phyloP scores from a whole-genome alignment of 2,888 invertebrate species.

The Terebella lapidaria region DNA sequence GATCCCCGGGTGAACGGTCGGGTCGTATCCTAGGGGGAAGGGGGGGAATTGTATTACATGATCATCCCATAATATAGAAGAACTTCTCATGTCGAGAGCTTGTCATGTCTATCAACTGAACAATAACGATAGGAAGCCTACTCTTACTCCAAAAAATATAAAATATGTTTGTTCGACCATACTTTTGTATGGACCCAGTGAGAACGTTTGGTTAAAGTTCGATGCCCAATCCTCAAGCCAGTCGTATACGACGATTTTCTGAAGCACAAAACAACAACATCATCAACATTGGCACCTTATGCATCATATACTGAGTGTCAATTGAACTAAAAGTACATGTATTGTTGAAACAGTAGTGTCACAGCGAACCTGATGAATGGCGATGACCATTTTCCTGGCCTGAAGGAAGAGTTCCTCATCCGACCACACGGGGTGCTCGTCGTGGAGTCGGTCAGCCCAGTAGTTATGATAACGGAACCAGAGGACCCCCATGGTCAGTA shows the following conservation, averaged over 20 bases:
- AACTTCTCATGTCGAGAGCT: too few relatives aligned
- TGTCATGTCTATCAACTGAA: too few relatives aligned
- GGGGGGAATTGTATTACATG: too few relatives aligned
- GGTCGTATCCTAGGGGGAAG: conserved; percentile 59
- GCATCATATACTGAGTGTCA: too few relatives aligned
- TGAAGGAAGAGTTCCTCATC: conserved; percentile 93
- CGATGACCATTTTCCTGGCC: conserved; percentile 83
- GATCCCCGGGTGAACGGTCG: conserved; percentile 60
- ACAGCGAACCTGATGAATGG: conserved; percentile 76
- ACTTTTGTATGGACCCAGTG: not conserved
- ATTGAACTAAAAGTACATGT: too few relatives aligned
- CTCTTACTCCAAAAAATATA: too few relatives aligned
- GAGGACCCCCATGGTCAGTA: conserved; percentile 87
- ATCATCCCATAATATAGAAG: too few relatives aligned
- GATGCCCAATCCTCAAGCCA: conserved; percentile 85
- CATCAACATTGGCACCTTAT: not conserved
- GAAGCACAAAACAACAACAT: not conserved
- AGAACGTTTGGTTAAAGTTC: not conserved
- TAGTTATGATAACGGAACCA: conserved; percentile 95
- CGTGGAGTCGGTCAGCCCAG: conserved; percentile 61
- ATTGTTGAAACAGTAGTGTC: too few relatives aligned
- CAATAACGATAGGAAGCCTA: too few relatives aligned
- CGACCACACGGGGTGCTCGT: conserved; percentile 76
- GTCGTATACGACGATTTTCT: conserved; percentile 94
- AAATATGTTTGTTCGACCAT: too few relatives aligned